Base-by-base conservation (phyloP, 92 coral and sea anemone genomes). In the Epizoanthus ramosus region DNA sequence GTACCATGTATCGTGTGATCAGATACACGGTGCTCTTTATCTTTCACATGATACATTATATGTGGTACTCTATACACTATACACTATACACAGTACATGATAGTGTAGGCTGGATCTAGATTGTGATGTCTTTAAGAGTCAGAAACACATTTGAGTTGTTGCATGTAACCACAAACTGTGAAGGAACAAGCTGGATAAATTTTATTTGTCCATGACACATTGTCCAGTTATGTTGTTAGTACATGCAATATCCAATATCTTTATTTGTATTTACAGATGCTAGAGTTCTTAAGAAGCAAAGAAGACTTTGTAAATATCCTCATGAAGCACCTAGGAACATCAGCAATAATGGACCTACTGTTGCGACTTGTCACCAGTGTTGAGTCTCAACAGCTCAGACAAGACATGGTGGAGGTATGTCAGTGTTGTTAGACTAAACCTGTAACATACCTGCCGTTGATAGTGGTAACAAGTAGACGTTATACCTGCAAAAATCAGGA, bases 341-440 rank as follows among this genome's bases (percentile, higher is more conserved):
- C 99, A 13, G 99, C 99, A 19, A 93, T 96, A 5, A 96, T 96
- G 99, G 99, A 96, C 73, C 86, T 96, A 22, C 88, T 95, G 21
- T 89, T 96, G 19, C 86, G 97, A 37, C 88, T 96, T 61, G 90
- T 94, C 41, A 96, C 98, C 57, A 94, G 92, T 83, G 99, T 94
- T 28, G 99, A 96, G 77, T 90, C 94, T 0, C 94, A 90, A 18
- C 98, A 96, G 73, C 92, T 90, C 9, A 90, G 99, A 80, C 90
- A 79, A 79, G 99, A 96, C 71, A 75, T 97, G 54, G 88, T 97
- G 31, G 95, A 94, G 92, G 99, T 97, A 79, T 68, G 59, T 31
- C 19, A 37, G 43, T 37, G 0, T 37, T 37, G 5, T 37, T 5
- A 37, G 31, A 37, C 43, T 37, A 6, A 37, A 37, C 43, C 43